Percentiles rank a stretch among this genome's conserved stretches.
These are phyloP conservation scores for Tipula helvola DNA, from an alignment of 2,888 invertebrate species.

Conservation along the genomic window DNA sequence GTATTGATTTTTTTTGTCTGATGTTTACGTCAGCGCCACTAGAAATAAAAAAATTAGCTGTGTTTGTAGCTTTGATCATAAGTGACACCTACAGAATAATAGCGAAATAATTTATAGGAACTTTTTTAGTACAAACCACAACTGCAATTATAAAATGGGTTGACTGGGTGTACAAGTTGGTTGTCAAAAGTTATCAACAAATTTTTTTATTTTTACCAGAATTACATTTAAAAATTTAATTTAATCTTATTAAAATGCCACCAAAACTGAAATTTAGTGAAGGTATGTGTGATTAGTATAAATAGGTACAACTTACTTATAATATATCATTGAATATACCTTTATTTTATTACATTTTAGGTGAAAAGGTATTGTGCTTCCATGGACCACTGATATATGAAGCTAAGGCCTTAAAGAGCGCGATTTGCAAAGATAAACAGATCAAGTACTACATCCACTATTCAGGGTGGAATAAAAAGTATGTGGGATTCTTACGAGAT, in stretches of 20 bases:
- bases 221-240: background rate
- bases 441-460: slow-evolving; percentile 90
- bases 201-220: background rate
- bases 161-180: background rate
- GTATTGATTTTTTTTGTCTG: background rate
- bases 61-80: background rate
- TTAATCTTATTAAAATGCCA: slow-evolving; percentile 35
- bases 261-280: slow-evolving; percentile 62
- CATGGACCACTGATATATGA: slow-evolving; percentile 94
- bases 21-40: background rate
- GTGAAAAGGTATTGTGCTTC: slow-evolving; percentile 86
- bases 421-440: slow-evolving; percentile 72
- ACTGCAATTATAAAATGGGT: background rate
- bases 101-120: background rate
- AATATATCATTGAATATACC: slow-evolving; percentile 8
- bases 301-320: background rate
- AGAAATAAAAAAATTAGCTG: background rate
- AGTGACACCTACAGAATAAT: background rate
- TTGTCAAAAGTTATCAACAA: slow-evolving; percentile 8
- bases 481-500: slow-evolving; percentile 25
- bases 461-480: slow-evolving; percentile 98
- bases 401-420: slow-evolving; percentile 84
- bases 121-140: background rate
- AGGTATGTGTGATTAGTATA: slow-evolving; percentile 37
- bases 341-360: slow-evolving; percentile 33